Evolutionary conservation across 2,113 vertebrate species (phyloP).

Genomic region (Rousettus leschenaultii): DNA sequence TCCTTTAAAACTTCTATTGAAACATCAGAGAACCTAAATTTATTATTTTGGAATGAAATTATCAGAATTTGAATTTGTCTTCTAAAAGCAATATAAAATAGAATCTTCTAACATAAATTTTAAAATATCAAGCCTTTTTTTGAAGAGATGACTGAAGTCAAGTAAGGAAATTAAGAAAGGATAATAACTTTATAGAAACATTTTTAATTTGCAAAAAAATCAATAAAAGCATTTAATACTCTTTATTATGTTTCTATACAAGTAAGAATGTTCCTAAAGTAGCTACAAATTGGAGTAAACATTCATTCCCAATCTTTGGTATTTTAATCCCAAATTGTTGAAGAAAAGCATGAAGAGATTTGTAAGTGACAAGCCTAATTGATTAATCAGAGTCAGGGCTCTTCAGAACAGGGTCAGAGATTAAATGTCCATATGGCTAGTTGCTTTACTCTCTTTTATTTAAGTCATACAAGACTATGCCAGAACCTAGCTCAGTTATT

Average conservation of each 20-base stretch:
- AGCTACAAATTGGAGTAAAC: not conserved
- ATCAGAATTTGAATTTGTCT: slow-evolving; percentile 3
- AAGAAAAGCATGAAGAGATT: not conserved
- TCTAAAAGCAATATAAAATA: not conserved
- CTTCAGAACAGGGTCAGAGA: not conserved
- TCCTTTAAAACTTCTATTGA: not conserved
- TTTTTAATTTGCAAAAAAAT: not conserved
- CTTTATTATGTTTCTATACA: not conserved
- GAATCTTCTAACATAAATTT: not conserved
- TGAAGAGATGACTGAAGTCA: not conserved
- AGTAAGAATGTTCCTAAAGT: not conserved
- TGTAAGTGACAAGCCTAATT: slow-evolving; percentile 36
- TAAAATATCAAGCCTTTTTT: not conserved
- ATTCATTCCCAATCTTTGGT: not conserved
- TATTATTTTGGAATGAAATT: not conserved
- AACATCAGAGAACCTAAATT: not conserved
- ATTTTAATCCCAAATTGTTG: not conserved
- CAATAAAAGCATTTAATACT: not conserved
- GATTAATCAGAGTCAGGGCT: slow-evolving; percentile 16
- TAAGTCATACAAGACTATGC: not conserved
- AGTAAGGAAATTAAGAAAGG: not conserved
- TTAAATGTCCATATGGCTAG: not conserved
- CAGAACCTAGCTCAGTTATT: not conserved
- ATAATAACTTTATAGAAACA: not conserved
- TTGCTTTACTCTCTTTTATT: not conserved